A percentile compares a stretch with the other conserved stretches of the same genome.
Conservation (phyloP, 2,113 vertebrate genomes). For the Larimichthys crocea region DNA sequence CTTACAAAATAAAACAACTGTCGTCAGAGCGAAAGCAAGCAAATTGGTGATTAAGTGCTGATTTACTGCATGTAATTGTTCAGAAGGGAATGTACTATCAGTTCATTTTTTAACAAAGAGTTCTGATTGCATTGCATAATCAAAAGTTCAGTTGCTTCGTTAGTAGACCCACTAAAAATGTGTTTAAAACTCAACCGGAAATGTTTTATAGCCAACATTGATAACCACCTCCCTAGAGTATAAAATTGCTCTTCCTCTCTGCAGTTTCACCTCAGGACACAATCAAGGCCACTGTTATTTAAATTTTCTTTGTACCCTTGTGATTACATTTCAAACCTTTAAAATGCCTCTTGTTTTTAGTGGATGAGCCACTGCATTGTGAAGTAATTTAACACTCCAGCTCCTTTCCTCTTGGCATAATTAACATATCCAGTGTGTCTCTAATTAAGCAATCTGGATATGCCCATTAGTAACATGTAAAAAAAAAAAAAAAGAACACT, state of each 20-base stretch:
- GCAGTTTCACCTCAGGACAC: slow-evolving; percentile 52
- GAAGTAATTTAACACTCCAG: slow-evolving; percentile 72
- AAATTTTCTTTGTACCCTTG: slow-evolving; percentile 44
- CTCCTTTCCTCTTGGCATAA: slow-evolving; percentile 64
- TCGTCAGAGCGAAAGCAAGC: slow-evolving; percentile 28
- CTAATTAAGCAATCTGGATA: slow-evolving; percentile 65
- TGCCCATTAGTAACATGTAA: slow-evolving; percentile 58
- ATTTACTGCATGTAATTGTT: slow-evolving; percentile 42
- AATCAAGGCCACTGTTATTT: slow-evolving; percentile 51
- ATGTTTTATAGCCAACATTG: slow-evolving; percentile 36
- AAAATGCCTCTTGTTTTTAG: slow-evolving; percentile 55
- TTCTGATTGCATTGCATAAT: slow-evolving; percentile 51
- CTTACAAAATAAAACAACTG: slow-evolving; percentile 19
- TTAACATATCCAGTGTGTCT: slow-evolving; percentile 66
- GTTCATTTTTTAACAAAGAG: slow-evolving; percentile 32
- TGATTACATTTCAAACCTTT: slow-evolving; percentile 60
- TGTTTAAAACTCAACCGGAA: slow-evolving; percentile 21
- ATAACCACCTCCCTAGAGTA: slow-evolving; percentile 37
- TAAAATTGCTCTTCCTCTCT: slow-evolving; percentile 25
- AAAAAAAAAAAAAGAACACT: slow-evolving; percentile 25
- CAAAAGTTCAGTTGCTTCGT: slow-evolving; percentile 30
- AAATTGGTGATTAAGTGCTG: slow-evolving; percentile 40
- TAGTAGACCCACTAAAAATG: slow-evolving; percentile 14
- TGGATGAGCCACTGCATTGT: slow-evolving; percentile 55
- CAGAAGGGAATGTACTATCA: slow-evolving; percentile 15